Base-by-base conservation (phyloP, 1,140 invertebrate genomes). In the Drosophila gunungcola region DNA sequence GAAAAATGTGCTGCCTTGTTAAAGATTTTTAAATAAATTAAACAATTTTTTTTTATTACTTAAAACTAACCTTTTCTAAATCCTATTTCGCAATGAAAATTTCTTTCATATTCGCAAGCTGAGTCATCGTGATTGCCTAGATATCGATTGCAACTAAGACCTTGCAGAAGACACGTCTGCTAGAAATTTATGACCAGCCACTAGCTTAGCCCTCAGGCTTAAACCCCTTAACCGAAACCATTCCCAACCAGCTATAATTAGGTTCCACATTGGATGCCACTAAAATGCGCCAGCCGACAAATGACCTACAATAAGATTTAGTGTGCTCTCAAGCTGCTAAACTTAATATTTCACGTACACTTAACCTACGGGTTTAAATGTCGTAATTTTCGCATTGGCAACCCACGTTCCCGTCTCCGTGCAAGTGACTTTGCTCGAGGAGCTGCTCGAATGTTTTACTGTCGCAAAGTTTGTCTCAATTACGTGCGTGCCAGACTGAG, bases 281-380 rank as follows among this genome's bases (percentile, higher is more conserved):
- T n/a, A 12, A 54, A 54, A 52, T 63, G 16, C 58, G 70, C 12
- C 58, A 63, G 68, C 51, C 51, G 97, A 81, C 73, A 77, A 84
- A 85, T 86, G 82, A 74, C 74, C 74, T 60, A 82, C 82, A 78
- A 86, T 85, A 88, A 86, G 82, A 86, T 86, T 86, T 86, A 86
- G 62, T 85, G 83, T 64, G 69, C 82, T 88, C 83, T 75, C 74
- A 82, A 82, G 83, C 83, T 88, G 78, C 83, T 86, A 76, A 88
- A 88, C 83, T 86, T 86, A 86, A 86, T 86, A 86, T 86, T 86
- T 86, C 83, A 86, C 83, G 83, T 86, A 81, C 83, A 88, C 81
- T 88, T 86, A 88, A 86, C 83, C 83, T 86, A 73, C 78, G 83
- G 83, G 83, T 79, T 86, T 86, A 88, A 86, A 86, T 82, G 83